A percentile compares a stretch with the other conserved stretches of the same genome.
phyloP scores from a whole-genome alignment of 2,113 vertebrate species.

The Heptranchias perlo region DNA sequence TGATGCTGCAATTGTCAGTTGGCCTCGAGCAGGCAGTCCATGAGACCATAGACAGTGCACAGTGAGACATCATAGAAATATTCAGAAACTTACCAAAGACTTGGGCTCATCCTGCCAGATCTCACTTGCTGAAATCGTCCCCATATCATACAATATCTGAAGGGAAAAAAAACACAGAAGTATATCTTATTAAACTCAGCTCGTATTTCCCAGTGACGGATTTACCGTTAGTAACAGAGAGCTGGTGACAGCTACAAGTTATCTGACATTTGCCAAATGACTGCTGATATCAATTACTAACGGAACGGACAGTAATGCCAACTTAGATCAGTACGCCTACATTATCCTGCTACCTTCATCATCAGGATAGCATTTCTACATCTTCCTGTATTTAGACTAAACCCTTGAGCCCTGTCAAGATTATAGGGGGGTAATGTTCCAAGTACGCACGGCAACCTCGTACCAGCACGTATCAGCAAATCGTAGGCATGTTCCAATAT shows the following conservation, averaged over 20 bases:
- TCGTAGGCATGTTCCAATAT: neutral
- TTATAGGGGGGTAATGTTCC: neutral
- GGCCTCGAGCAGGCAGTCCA: neutral
- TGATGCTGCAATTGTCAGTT: neutral
- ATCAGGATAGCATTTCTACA: neutral
- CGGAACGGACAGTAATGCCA: neutral
- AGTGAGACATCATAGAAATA: neutral
- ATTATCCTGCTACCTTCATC: neutral
- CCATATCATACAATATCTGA: slow-evolving; percentile 77
- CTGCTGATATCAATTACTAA: neutral
- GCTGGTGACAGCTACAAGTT: neutral
- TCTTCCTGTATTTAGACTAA: neutral
- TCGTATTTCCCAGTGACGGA: neutral
- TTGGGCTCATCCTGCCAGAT: slow-evolving; percentile 81
- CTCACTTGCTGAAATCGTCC: slow-evolving; percentile 72
- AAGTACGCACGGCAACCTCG: neutral
- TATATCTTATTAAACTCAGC: neutral
- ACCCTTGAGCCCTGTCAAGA: neutral
- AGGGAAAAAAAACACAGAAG: slow-evolving; percentile 44
- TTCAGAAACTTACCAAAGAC: slow-evolving; percentile 60
- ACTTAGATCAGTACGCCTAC: neutral
- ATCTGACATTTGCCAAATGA: neutral
- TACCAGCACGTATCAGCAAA: neutral
- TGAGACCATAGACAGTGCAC: neutral
- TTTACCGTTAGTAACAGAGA: neutral